These are phyloP conservation scores for Drosophila picticornis DNA, from an alignment of 2,888 invertebrate species.

Conservation along the genomic window DNA sequence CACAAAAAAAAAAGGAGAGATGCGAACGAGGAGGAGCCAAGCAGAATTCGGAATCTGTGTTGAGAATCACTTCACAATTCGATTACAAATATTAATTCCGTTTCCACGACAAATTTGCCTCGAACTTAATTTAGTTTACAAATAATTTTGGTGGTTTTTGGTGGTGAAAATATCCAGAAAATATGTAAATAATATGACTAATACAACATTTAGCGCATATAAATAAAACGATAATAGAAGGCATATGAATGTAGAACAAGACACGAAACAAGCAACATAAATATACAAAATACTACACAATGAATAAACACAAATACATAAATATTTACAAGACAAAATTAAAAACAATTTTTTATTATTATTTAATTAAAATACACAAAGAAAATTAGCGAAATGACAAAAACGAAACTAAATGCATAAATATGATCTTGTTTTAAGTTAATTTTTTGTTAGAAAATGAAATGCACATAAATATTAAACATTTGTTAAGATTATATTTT, in stretches of 20 bases:
- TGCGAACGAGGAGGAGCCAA: neutral
- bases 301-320: constrained; percentile 66
- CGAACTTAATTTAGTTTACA: constrained; percentile 72
- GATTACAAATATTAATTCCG: neutral
- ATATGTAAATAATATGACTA: constrained; percentile 38
- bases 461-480: constrained; percentile 48
- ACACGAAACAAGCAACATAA: constrained; percentile 78
- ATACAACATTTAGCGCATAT: constrained; percentile 51
- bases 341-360: constrained; percentile 67
- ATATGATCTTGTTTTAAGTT: constrained; percentile 51
- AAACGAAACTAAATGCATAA: constrained; percentile 53
- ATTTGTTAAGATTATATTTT: constrained; percentile 38
- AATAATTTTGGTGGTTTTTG: constrained; percentile 76
- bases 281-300: constrained; percentile 42
- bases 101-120: neutral
- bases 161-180: constrained; percentile 70
- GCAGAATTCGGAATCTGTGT: neutral
- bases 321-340: constrained; percentile 69
- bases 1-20: neutral
- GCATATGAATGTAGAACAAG: constrained; percentile 61
- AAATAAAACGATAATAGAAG: constrained; percentile 25
- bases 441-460: constrained; percentile 73
- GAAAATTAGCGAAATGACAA: constrained; percentile 52
- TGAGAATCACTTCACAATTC: neutral
- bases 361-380: constrained; percentile 54